Conservation (phyloP, 1,140 invertebrate genomes). For the Saccostrea glomerata region DNA sequence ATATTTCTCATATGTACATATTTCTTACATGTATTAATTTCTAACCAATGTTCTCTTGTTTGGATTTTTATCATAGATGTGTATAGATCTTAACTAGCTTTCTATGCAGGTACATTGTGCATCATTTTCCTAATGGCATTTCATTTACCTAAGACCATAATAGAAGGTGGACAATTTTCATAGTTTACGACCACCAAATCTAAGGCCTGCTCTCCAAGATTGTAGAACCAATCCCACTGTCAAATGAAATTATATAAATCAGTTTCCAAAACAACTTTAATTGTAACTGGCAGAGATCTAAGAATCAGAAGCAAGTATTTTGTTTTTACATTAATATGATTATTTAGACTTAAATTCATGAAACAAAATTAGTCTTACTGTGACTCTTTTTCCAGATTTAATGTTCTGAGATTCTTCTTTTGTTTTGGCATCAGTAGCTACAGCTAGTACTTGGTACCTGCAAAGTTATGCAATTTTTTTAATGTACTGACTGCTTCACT, state of each 20-base stretch:
- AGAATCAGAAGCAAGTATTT: not conserved
- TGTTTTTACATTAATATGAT: not conserved
- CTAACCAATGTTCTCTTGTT: not conserved
- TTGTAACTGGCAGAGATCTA: not conserved
- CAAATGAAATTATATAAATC: constrained; percentile 51
- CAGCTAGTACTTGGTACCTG: constrained; percentile 79
- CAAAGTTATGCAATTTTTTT: constrained; percentile 20
- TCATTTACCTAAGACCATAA: constrained; percentile 86
- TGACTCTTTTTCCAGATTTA: constrained; percentile 78
- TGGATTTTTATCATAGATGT: not conserved
- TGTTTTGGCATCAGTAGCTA: constrained; percentile 76
- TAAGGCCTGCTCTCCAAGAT: constrained; percentile 86
- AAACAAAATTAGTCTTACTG: constrained; percentile 67
- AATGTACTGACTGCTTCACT: not conserved
- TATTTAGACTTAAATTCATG: not conserved
- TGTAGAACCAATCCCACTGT: constrained; percentile 87
- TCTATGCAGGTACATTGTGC: too few species aligned
- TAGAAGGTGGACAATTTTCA: constrained; percentile 80
- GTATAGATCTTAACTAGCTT: not conserved
- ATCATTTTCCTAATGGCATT: too few species aligned
- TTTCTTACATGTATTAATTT: too few species aligned
- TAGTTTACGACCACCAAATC: constrained; percentile 70
- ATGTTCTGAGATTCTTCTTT: constrained; percentile 77
- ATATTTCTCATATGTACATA: too few species aligned
- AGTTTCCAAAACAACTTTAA: not conserved